A percentile compares a stretch with the other conserved stretches of the same genome.
phyloP scores from a whole-genome alignment of 2,113 vertebrate genomes.

The Heliornis fulica region DNA sequence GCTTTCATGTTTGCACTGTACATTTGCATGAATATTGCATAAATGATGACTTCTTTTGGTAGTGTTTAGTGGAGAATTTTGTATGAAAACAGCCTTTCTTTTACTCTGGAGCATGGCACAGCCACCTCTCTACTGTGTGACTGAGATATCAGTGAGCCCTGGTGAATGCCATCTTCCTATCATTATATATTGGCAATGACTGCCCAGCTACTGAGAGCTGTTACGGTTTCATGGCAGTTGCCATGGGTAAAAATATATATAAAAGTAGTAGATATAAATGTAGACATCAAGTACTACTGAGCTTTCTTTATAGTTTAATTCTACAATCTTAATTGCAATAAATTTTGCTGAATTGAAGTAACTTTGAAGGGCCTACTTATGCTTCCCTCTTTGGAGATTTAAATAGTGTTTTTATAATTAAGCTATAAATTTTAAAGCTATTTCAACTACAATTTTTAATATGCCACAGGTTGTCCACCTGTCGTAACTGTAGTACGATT shows the following conservation, averaged over 20 bases:
- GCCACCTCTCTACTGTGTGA: not conserved
- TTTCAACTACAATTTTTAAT: not conserved
- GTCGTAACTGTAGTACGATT: not conserved
- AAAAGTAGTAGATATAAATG: not conserved
- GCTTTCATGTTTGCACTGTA: not conserved
- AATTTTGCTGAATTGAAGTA: constrained; percentile 18
- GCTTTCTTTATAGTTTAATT: constrained; percentile 12
- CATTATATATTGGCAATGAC: not conserved
- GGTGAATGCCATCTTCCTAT: not conserved
- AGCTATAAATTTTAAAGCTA: constrained; percentile 40
- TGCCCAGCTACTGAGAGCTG: not conserved
- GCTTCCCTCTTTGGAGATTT: not conserved
- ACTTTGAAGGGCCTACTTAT: not conserved
- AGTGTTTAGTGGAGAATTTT: not conserved
- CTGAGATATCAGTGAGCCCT: not conserved
- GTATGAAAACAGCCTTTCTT: not conserved
- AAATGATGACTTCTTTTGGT: not conserved
- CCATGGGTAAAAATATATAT: not conserved
- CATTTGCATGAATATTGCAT: not conserved
- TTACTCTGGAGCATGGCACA: not conserved
- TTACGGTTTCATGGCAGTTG: not conserved
- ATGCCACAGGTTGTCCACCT: constrained; percentile 30
- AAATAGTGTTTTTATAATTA: constrained; percentile 49
- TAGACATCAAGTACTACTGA: not conserved
- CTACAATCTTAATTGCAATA: constrained; percentile 13